Conservation (phyloP, 1,140 invertebrate genomes). For the Onthophagus taurus region DNA sequence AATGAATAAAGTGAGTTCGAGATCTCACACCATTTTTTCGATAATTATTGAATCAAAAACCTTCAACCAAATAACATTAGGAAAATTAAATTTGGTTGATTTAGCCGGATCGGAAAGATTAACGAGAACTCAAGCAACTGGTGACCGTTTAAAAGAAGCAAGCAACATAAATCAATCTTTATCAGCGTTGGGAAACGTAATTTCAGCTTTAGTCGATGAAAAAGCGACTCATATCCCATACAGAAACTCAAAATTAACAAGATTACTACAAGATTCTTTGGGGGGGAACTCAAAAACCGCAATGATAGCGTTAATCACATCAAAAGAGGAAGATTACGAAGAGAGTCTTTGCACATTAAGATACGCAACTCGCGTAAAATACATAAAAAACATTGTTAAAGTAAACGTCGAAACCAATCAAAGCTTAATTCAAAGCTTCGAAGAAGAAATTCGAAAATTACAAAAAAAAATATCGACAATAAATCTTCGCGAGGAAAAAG, state of each 20-base stretch:
- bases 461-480: slow-evolving; percentile 47
- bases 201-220: slow-evolving; percentile 88
- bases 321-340: slow-evolving; percentile 15
- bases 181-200: slow-evolving; percentile 89
- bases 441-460: slow-evolving; percentile 22
- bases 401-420: slow-evolving; percentile 20
- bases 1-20: slow-evolving; percentile 96
- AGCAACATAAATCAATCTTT: slow-evolving; percentile 93
- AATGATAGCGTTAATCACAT: slow-evolving; percentile 24
- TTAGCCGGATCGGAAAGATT: slow-evolving; percentile 78
- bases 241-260: slow-evolving; percentile 86
- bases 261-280: slow-evolving; percentile 77
- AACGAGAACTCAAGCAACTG: slow-evolving; percentile 84
- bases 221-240: slow-evolving; percentile 92
- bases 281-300: slow-evolving; percentile 42
- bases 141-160: slow-evolving; percentile 83
- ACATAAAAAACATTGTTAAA: slow-evolving; percentile 22
- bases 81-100: slow-evolving; percentile 65
- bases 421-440: slow-evolving; percentile 22
- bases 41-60: slow-evolving; percentile 93
- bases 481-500: slow-evolving; percentile 30
- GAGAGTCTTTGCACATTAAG: slow-evolving; percentile 26
- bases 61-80: slow-evolving; percentile 60
- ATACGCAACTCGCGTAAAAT: slow-evolving; percentile 22
- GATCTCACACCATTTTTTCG: slow-evolving; percentile 98